A percentile compares a stretch with the other conserved stretches of the same genome.
Evolutionary conservation across 2,113 vertebrate species (phyloP).

Genomic region (Xerus inauris): DNA sequence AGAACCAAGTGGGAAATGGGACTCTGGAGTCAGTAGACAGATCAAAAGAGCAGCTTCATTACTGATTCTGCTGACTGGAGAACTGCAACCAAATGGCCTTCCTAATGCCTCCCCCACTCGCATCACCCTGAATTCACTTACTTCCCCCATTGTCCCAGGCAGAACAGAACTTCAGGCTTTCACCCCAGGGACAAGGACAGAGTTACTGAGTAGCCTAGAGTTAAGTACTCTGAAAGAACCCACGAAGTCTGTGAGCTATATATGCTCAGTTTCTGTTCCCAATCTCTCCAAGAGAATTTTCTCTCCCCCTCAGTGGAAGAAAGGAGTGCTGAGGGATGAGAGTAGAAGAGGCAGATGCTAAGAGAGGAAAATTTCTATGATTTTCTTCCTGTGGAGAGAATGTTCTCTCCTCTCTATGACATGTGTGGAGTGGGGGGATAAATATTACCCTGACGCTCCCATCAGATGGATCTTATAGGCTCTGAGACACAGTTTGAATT

Average conservation of each 20-base stretch:
- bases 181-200: not conserved
- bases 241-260: not conserved
- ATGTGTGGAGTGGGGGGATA: not conserved
- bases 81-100: not conserved
- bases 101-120: not conserved
- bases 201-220: not conserved
- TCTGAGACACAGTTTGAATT: not conserved
- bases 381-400: conserved; percentile 8
- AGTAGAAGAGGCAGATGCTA: not conserved
- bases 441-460: not conserved
- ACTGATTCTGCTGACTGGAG: not conserved
- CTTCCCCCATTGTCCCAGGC: not conserved
- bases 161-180: not conserved
- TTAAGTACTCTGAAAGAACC: not conserved
- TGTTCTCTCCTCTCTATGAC: not conserved
- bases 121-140: not conserved
- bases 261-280: not conserved
- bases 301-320: not conserved
- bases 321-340: not conserved
- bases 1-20: not conserved
- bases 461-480: not conserved
- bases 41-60: not conserved
- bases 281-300: not conserved
- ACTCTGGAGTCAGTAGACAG: not conserved
- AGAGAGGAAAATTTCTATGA: not conserved